Evolutionary conservation across 1,140 invertebrate species (phyloP).

Genomic region (Lordiphosa clarofinis): DNA sequence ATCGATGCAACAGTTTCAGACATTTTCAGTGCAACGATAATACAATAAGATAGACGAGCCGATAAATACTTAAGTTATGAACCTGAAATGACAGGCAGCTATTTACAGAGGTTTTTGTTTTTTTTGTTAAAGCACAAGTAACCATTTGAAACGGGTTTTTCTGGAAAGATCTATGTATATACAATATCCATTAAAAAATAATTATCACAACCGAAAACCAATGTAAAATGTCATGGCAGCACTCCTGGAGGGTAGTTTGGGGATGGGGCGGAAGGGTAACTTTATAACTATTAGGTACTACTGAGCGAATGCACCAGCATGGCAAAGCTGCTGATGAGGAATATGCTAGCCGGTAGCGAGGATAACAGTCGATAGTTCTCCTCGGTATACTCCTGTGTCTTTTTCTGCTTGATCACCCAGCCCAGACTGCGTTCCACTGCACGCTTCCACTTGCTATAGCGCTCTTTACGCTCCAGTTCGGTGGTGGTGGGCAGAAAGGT

Average conservation of each 20-base stretch:
- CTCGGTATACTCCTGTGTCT: slow-evolving; percentile 86
- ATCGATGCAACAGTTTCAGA: too few species aligned
- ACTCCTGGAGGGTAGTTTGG: not conserved
- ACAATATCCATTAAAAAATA: not conserved
- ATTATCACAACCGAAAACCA: slow-evolving; percentile 57
- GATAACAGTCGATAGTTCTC: slow-evolving; percentile 86
- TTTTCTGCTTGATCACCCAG: slow-evolving; percentile 89
- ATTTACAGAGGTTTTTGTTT: not conserved
- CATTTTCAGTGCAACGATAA: too few species aligned
- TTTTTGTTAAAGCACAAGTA: too few species aligned
- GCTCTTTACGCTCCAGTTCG: slow-evolving; percentile 88
- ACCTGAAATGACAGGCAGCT: too few species aligned
- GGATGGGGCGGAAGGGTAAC: too few species aligned
- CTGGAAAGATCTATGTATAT: too few species aligned
- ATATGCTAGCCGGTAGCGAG: slow-evolving; percentile 85
- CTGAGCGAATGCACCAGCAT: slow-evolving; percentile 80
- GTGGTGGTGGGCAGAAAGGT: slow-evolving; percentile 89
- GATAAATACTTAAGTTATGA: too few species aligned
- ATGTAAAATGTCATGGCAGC: slow-evolving; percentile 27
- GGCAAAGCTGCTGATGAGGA: slow-evolving; percentile 83
- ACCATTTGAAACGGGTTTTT: too few species aligned
- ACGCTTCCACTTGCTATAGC: slow-evolving; percentile 95
- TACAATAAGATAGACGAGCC: too few species aligned
- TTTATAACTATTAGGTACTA: slow-evolving; percentile 5
- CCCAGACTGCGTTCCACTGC: slow-evolving; percentile 93